Evolutionary conservation across 1,140 invertebrate species (phyloP), one percentile per base, ranked within the genome.

Genomic region (Gryon sp.): DNA sequence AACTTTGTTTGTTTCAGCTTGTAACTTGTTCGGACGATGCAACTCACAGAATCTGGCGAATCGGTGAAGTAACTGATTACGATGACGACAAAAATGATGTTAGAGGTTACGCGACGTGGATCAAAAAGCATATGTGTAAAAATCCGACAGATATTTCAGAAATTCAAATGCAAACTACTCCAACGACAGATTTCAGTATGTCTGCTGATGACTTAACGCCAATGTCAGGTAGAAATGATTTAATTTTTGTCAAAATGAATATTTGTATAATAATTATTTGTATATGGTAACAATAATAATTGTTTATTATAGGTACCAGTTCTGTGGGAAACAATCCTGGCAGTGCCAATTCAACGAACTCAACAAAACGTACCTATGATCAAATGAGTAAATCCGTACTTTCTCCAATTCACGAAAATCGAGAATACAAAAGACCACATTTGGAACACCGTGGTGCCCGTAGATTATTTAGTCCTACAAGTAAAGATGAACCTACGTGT

Each of bases 1-100:
- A 45, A 11, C 19, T 28, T 15, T 19, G 28, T 9, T 36, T 20
- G 2, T 43, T 32, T 28, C 87, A 92, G 84, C 87, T 96, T 52
- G 92, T 94, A 4, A 96, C 95, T 0, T 94, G 94, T 83, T 93
- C 93, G 26, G 95, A 96, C 82, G 95, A 96, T 88, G 91, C 92
- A 5, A 89, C 91, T 0, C 92, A 95, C 78, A 92, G 93, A 81
- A 91, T 96, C 48, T 96, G 95, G 95, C 90, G 91, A 34, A 86
- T 94, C 11, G 91, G 92, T 18, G 83, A 85, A 76, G 93, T 92
- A 52, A 38, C 90, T 73, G 79, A 89, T 26, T 83, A 84, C 4
- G 87, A 90, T 1, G 90, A 91, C 50, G 82, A 89, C 12, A 81
- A 89, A 16, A 69, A 87, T 1, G 82, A 89, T 14, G 86, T 90